Conservation (phyloP, 2,888 invertebrate species). For the Dromius quadrimaculatus region DNA sequence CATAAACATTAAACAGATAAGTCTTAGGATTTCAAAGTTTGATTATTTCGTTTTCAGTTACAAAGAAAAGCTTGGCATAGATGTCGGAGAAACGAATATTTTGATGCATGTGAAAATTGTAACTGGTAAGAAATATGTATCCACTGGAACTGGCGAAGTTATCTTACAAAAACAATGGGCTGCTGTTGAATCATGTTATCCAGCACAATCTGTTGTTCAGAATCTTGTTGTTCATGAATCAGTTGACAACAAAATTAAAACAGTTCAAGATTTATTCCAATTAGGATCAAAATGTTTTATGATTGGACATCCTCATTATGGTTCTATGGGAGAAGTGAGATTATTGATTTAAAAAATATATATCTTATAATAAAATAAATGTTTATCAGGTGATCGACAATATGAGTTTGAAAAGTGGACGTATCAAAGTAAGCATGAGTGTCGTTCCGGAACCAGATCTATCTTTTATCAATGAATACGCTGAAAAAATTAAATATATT, state of each 20-base stretch:
- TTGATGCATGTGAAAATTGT: slow-evolving; percentile 80
- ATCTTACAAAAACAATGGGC: slow-evolving; percentile 82
- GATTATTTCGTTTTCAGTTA: slow-evolving; percentile 68
- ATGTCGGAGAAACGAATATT: slow-evolving; percentile 76
- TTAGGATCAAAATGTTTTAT: slow-evolving; percentile 79
- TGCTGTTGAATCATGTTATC: slow-evolving; percentile 72
- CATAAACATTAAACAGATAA: slow-evolving; percentile 30
- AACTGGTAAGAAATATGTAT: slow-evolving; percentile 76
- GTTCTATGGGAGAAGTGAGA: slow-evolving; percentile 80
- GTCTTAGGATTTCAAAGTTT: slow-evolving; percentile 57
- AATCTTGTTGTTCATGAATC: slow-evolving; percentile 68
- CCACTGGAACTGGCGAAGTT: slow-evolving; percentile 73
- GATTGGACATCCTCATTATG: slow-evolving; percentile 84
- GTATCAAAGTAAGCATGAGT: slow-evolving; percentile 72
- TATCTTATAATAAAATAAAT: background rate
- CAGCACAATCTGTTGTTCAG: slow-evolving; percentile 76
- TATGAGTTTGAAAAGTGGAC: slow-evolving; percentile 69
- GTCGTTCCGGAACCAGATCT: slow-evolving; percentile 70
- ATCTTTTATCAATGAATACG: slow-evolving; percentile 59
- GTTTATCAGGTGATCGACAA: slow-evolving; percentile 70
- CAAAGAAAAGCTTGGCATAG: slow-evolving; percentile 81
- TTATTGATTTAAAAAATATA: slow-evolving; percentile 47
- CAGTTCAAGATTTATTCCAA: slow-evolving; percentile 76
- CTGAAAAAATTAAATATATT: slow-evolving; percentile 68
- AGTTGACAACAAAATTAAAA: slow-evolving; percentile 62